These are phyloP conservation scores for Cettia cetti DNA, from an alignment of 2,113 vertebrate genomes.

Conservation along the genomic window DNA sequence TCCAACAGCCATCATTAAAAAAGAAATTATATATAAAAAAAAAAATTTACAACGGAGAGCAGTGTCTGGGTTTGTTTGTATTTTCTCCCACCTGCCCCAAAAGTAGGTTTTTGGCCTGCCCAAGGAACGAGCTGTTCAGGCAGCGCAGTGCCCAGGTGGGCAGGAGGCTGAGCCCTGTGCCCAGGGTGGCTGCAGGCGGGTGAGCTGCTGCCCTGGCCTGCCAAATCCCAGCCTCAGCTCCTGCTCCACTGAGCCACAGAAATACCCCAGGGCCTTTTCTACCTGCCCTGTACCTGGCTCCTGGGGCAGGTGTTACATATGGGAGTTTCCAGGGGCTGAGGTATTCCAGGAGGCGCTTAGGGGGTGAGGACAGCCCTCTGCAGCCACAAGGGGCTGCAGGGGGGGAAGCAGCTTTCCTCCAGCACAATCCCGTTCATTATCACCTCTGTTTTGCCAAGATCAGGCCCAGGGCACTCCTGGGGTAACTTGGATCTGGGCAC, in stretches of 20 bases:
- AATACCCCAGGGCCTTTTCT: neutral
- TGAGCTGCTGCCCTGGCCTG: neutral
- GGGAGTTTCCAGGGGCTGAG: neutral
- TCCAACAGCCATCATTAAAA: conserved; percentile 49
- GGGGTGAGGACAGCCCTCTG: neutral
- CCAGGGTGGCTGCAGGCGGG: rapidly evolving
- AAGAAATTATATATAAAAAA: neutral
- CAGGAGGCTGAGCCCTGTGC: neutral
- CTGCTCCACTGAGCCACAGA: neutral
- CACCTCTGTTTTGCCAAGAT: neutral
- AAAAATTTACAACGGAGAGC: neutral
- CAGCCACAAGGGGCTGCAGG: neutral
- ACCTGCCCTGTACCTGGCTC: neutral
- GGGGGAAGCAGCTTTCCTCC: neutral
- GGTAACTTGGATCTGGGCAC: neutral
- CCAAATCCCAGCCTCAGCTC: neutral
- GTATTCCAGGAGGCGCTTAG: neutral
- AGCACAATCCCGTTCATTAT: neutral
- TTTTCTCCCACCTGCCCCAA: neutral
- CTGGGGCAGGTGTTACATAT: rapidly evolving
- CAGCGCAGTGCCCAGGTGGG: rapidly evolving
- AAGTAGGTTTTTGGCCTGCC: neutral
- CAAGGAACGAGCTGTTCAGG: neutral
- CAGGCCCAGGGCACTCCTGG: too few species aligned
- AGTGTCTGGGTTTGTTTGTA: neutral